Evolutionary conservation across 2,113 vertebrate species (phyloP), one percentile per base, ranked within the genome.

Genomic region (Willisornis vidua): DNA sequence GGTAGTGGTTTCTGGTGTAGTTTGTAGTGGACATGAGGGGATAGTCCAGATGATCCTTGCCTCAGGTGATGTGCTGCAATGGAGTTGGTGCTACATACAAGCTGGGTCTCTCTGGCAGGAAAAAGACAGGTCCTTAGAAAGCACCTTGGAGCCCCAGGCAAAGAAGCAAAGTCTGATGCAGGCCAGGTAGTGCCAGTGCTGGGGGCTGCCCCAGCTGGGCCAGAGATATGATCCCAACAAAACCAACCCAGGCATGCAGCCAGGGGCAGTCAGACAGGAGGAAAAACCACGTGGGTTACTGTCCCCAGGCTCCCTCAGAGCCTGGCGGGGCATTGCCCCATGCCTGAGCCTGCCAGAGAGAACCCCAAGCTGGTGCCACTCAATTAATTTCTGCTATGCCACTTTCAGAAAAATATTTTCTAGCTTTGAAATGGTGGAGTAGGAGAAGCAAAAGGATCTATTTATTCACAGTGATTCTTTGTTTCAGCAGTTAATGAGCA

Each of bases 401-500:
- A 35, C 43, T 61, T 94, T 2, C 52, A 86, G 76, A 89, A 92
- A 89, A 62, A 62, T 58, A 51, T 39, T 81, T 90, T 91, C 59
- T 81, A 78, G n/a, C 43, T 90, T 78, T 87, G 61, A 92, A 92
- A 66, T 45, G 10, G 39, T 45, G 61, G 39, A 89, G 48, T 18
- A 48, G 52, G 19, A 67, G 37, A 92, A 89, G 70, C 26, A 45
- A 51, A 89, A 81, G 87, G 26, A 65, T 68, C 52, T 49, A 37
- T 67, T 92, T 86, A 67, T 72, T 92, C 84, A 82, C 49, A 82
- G 54, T 11, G 51, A 66, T 85, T 91, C 71, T 94, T 85, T 88
- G 71, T 91, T 89, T 51, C 68, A 87, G 67, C 63, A 94, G 71
- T 54, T 95, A 85, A 91, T 85, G 45, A 93, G 49, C 71, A 91